phyloP scores from a whole-genome alignment of 2,797 vertebrate genomes.

The Leuciscus waleckii region DNA sequence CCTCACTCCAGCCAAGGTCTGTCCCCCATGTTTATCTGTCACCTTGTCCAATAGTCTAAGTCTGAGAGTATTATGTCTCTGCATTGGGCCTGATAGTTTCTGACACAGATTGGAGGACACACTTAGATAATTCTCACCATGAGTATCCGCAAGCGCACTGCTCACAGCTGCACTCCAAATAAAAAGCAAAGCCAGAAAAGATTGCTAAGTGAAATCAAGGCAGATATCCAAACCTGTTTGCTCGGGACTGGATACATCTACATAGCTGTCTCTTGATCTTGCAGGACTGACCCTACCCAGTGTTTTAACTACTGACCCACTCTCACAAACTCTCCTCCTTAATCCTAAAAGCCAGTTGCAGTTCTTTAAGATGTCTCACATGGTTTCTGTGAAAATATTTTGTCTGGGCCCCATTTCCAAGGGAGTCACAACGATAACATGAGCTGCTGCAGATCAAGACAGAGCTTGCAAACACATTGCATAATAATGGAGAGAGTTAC shows the following conservation, averaged over 20 bases:
- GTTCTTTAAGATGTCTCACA: slow-evolving; percentile 60
- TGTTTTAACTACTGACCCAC: slow-evolving; percentile 28
- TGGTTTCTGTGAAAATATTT: slow-evolving; percentile 70
- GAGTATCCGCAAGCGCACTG: slow-evolving; percentile 11
- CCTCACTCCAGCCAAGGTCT: slow-evolving; percentile 49
- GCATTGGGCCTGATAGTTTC: slow-evolving; percentile 39
- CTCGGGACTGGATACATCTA: background rate
- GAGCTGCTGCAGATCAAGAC: slow-evolving; percentile 53
- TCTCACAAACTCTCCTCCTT: slow-evolving; percentile 45
- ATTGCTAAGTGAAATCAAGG: background rate
- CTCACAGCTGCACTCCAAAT: background rate
- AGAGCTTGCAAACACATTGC: slow-evolving; percentile 52
- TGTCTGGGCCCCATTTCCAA: slow-evolving; percentile 58
- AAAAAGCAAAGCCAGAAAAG: background rate
- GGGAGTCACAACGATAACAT: slow-evolving; percentile 65
- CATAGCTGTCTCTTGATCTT: background rate
- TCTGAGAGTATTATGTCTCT: slow-evolving; percentile 66
- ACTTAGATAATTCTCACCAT: slow-evolving; percentile 28
- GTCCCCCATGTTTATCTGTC: slow-evolving; percentile 57
- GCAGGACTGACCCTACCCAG: slow-evolving; percentile 13
- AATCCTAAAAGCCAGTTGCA: slow-evolving; percentile 47
- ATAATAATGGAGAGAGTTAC: slow-evolving; percentile 27
- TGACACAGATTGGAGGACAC: slow-evolving; percentile 35
- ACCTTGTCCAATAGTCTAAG: slow-evolving; percentile 55
- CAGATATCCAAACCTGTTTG: background rate